Conservation (phyloP, 2,113 vertebrate species). For the Brachypodius melanocephalos region DNA sequence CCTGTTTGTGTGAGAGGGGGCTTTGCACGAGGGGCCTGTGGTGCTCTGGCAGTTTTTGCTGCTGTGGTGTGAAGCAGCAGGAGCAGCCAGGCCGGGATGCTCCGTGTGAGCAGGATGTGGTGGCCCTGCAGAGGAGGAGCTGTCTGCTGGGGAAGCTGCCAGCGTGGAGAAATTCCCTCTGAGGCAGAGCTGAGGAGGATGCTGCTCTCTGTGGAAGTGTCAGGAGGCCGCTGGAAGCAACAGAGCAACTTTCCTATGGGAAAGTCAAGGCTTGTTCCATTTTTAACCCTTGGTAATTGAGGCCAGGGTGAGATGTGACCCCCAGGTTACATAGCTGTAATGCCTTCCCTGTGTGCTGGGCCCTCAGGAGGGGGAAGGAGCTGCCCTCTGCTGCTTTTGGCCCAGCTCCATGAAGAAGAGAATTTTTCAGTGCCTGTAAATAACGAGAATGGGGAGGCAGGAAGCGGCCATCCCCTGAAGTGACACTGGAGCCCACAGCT, state of each 20-base stretch:
- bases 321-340: constrained; percentile 70
- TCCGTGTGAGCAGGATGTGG: background rate
- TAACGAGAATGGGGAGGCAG: background rate
- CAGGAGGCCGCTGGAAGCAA: background rate
- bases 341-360: constrained; percentile 38
- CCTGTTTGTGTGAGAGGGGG: no score
- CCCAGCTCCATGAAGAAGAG: background rate
- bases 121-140: background rate
- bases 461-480: constrained; percentile 10
- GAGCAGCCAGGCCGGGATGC: background rate
- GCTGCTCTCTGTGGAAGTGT: background rate
- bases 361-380: constrained; percentile 40
- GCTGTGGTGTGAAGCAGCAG: background rate
- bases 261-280: constrained; percentile 71
- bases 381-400: constrained; percentile 58
- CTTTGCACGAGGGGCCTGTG: accelerated
- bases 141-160: background rate
- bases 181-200: background rate
- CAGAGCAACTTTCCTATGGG: constrained; percentile 70
- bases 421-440: constrained; percentile 38
- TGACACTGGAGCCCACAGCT: background rate
- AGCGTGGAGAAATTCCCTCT: background rate
- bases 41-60: background rate
- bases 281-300: constrained; percentile 75
- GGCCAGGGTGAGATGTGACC: constrained; percentile 65